Percentiles rank a stretch among this genome's conserved stretches.
phyloP scores from a whole-genome alignment of 2,113 vertebrate genomes.

The Otus sunia region DNA sequence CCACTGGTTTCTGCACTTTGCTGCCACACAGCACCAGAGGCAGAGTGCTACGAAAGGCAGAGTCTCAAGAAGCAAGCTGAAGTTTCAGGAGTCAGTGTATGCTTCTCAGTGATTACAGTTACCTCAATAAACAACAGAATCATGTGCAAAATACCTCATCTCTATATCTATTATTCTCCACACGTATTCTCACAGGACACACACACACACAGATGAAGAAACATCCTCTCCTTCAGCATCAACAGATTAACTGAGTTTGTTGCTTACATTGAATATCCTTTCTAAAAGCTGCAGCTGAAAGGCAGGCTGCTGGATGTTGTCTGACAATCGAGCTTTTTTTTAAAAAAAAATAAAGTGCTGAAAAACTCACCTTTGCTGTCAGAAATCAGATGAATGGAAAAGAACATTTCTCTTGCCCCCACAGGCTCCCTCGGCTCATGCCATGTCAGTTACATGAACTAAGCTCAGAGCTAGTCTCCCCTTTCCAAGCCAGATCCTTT shows the following conservation, averaged over 20 bases:
- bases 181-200: not conserved
- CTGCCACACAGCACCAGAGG: not conserved
- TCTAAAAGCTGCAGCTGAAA: constrained; percentile 3
- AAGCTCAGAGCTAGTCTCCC: constrained; percentile 46
- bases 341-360: not conserved
- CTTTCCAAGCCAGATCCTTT: constrained; percentile 76
- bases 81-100: not conserved
- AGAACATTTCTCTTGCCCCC: constrained; percentile 55
- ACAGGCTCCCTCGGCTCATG: constrained; percentile 69
- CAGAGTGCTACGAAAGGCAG: not conserved
- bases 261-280: not conserved
- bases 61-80: not conserved
- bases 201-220: not conserved
- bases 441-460: constrained; percentile 73
- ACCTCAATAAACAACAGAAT: not conserved
- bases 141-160: not conserved
- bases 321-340: not conserved
- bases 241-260: not conserved
- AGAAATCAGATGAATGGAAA: constrained; percentile 53
- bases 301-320: not conserved
- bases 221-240: not conserved
- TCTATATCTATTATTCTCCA: not conserved
- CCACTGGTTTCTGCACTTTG: not conserved
- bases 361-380: constrained; percentile 63
- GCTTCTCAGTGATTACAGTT: not conserved